Evolutionary conservation across 2,113 vertebrate genomes (phyloP), one percentile per base, ranked within the genome.

Genomic region (Hemichromis elongatus): DNA sequence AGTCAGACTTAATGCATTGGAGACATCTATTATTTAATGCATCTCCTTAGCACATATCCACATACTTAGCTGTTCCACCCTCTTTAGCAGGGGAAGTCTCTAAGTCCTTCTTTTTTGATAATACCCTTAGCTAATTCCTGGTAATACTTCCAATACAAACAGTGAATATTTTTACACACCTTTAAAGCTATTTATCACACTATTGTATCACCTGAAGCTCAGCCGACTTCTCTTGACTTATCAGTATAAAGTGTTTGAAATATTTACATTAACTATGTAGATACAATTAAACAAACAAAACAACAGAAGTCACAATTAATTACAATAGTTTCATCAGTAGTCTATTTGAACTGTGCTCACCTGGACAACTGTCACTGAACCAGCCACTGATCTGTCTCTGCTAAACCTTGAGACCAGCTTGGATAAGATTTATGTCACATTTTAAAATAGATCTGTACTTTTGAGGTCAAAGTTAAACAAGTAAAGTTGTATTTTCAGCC

Each of bases 371-470:
- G 21, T 2, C 28, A 55, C 54, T 12, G 79, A 81, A 1, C n/a
- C 21, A 33, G 10, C 57, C 73, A 18, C 37, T 12, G 18, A 30
- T 73, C 66, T 53, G 21, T 57, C 77, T 82, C 40, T 18, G 45
- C 61, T 75, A 47, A 40, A 80, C 21, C 86, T 75, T 45, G n/a
- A 68, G 75, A 89, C n/a, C n/a, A 79, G 50, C 70, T 45, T 47
- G n/a, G 11, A 21, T 45, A 37, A 59, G 82, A 86, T 89, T 84
- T 81, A 80, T 73, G 55, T 61, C 12, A 7, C 24, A 40, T 70
- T 89, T 81, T 84, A 81, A 92, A 90, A 83, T 81, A 88, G 57
- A 77, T 18, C 2, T 37, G 35, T 89, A 53, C 55, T 87, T 91
- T 12, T 33, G 33, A 75, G 88, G 86, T 89, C 53, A 85, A 42